A percentile compares a stretch with the other conserved stretches of the same genome.
Evolutionary conservation across 2,797 vertebrate species (phyloP).

Genomic region (Chiloscyllium punctatum): DNA sequence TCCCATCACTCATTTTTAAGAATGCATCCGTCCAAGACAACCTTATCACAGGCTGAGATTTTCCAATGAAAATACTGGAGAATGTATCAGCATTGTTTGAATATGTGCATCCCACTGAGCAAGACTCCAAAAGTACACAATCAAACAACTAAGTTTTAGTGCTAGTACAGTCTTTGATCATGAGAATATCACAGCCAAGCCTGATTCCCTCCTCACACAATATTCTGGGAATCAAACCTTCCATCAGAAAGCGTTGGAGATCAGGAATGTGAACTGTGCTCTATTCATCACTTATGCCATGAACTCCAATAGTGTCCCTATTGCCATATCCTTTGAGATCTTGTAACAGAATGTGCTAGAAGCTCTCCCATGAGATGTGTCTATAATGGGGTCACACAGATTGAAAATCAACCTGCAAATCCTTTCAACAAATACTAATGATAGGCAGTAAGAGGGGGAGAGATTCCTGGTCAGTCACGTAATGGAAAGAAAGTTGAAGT

Average conservation of each 20-base stretch:
- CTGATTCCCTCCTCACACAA: background rate
- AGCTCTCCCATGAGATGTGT: background rate
- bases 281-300: background rate
- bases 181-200: background rate
- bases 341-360: background rate
- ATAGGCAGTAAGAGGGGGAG: background rate
- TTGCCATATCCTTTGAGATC: background rate
- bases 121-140: background rate
- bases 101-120: background rate
- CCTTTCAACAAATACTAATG: background rate
- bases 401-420: background rate
- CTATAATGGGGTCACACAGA: background rate
- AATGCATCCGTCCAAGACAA: background rate
- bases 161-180: background rate
- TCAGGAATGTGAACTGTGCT: background rate
- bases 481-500: background rate
- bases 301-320: background rate
- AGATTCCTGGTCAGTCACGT: background rate
- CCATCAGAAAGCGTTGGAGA: background rate
- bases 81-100: background rate
- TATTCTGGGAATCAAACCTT: background rate
- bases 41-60: background rate
- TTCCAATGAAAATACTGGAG: background rate
- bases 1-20: too few relatives aligned
- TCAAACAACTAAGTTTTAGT: background rate